Base-by-base conservation (phyloP, 2,888 invertebrate genomes). In the Drosophila suboccidentalis region DNA sequence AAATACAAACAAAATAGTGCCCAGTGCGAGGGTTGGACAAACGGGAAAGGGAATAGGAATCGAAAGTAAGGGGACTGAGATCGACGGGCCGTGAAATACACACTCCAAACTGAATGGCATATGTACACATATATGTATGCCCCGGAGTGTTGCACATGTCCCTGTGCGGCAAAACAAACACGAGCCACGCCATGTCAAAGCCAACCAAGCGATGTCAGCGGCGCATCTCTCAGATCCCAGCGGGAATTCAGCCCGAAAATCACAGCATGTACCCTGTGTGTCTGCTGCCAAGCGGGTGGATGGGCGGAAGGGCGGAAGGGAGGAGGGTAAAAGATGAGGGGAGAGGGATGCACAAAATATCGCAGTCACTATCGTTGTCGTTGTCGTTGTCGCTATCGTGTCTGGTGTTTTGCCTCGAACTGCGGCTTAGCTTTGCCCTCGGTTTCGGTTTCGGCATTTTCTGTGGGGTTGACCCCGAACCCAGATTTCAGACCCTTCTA, bases 61-160 rank as follows among this genome's bases (percentile, higher is more conserved):
- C 22, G 15, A 1, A 38, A 11, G 55, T 46, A 47, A 9, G 15
- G 39, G 58, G 47, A 62, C 65, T 62, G 50, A 66, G 80, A 70
- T 88, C 81, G 87, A 82, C 87, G 78, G 84, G 71, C 81, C 85
- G 84, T 88, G 81, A 88, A 88, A 85, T 88, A 88, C 87, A 80
- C 87, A 85, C 75, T 86, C 72, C 65, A 83, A 22, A 78, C 71
- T 75, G 67, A 79, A 74, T 86, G 89, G 82, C 88, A 85, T 84
- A 88, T 84, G 87, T 72, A 88, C 84, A 86, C 78, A 80, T 63
- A 71, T 77, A 75, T 90, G 82, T 77, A 75, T 90, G 82, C 86
- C 90, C 90, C 80, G 83, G 82, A 85, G 91, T 88, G 88, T 80
- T 87, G 89, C 90, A 90, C 87, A 91, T 91, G 91, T 90, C 90